Conservation (phyloP, 2,797 vertebrate species). For the Danio jaintianensis region DNA sequence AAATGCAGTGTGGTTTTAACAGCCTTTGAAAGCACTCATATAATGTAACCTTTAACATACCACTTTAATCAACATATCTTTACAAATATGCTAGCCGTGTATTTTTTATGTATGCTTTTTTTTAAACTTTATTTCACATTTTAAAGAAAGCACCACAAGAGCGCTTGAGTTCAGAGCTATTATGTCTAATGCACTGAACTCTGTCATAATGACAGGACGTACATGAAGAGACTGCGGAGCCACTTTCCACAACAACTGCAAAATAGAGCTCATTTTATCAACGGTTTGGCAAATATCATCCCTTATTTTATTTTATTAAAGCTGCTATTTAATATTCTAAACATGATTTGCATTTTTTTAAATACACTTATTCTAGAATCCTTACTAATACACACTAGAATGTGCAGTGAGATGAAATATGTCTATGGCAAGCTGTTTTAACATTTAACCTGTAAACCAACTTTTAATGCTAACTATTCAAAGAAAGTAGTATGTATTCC, state of each 20-base stretch:
- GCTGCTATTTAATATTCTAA: background rate
- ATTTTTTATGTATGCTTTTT: background rate
- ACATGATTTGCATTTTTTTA: slow-evolving; percentile 2
- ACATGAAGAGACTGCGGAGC: background rate
- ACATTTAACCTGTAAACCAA: too few relatives aligned
- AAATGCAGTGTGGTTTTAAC: background rate
- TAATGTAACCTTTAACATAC: background rate
- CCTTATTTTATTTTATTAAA: slow-evolving; percentile 4
- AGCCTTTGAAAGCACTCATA: background rate
- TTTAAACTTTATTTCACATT: background rate
- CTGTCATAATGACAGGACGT: background rate
- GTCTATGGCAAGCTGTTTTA: too few relatives aligned
- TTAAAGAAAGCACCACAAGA: background rate
- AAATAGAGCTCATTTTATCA: slow-evolving; percentile 10
- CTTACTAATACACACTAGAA: background rate
- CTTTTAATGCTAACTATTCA: too few relatives aligned
- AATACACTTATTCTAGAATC: background rate
- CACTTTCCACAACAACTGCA: background rate
- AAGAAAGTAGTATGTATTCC: too few relatives aligned
- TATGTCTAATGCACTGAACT: slow-evolving; percentile 9
- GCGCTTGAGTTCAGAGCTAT: background rate
- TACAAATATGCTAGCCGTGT: background rate
- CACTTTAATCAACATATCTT: slow-evolving; percentile 7
- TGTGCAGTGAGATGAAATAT: background rate
- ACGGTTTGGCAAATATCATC: slow-evolving; percentile 12